Percentiles rank a stretch among this genome's conserved stretches.
These are phyloP conservation scores for Eumaeus atala DNA, from an alignment of 1,140 invertebrate species.

Conservation along the genomic window DNA sequence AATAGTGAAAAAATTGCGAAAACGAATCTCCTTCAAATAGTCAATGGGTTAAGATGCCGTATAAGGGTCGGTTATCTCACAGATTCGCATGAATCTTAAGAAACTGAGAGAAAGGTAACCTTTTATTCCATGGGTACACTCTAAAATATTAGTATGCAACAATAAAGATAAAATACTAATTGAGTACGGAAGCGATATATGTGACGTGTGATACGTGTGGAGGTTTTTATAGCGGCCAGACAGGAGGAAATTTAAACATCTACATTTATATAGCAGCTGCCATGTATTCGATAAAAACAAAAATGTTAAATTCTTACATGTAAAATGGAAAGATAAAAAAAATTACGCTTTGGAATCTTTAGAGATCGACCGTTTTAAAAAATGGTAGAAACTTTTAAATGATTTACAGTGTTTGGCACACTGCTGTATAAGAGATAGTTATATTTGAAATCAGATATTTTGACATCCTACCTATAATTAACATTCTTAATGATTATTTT, in stretches of 20 bases:
- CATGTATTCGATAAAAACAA: conserved; percentile 1
- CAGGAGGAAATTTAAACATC: conserved; percentile 1
- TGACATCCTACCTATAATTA: too few species aligned
- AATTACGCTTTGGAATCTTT: not conserved
- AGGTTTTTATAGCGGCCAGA: not conserved
- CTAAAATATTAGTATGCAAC: not conserved
- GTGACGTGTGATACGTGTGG: conserved; percentile 2
- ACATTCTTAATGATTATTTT: too few species aligned
- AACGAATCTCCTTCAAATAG: not conserved
- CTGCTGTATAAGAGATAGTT: not conserved
- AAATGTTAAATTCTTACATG: not conserved
- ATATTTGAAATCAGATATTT: too few species aligned
- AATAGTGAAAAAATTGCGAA: too few species aligned
- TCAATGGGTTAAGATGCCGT: conserved; percentile 6
- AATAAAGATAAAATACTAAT: conserved; percentile 9
- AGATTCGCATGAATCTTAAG: conserved; percentile 4
- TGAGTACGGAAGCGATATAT: conserved; percentile 1
- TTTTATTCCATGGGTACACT: not conserved
- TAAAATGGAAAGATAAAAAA: conserved; percentile 5
- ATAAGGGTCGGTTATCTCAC: not conserved
- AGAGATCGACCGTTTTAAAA: not conserved
- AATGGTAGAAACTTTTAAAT: not conserved
- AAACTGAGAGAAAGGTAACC: not conserved
- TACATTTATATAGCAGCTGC: too few species aligned
- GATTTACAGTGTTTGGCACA: conserved; percentile 4